Percentiles rank a stretch among this genome's conserved stretches.
Evolutionary conservation across 2,888 invertebrate species (phyloP).

Genomic region (Gibbula magus): DNA sequence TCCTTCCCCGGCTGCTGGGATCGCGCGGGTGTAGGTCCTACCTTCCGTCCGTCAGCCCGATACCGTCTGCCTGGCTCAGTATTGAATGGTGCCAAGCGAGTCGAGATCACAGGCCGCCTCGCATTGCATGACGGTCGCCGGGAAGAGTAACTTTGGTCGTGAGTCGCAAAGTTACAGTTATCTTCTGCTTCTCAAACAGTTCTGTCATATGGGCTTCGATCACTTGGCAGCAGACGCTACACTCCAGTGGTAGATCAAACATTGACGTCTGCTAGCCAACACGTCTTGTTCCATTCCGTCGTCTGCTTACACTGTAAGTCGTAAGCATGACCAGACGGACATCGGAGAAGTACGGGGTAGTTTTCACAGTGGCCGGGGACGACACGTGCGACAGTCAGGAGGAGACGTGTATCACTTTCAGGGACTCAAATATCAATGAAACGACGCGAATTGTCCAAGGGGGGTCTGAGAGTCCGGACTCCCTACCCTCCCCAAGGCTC

Average conservation of each 20-base stretch:
- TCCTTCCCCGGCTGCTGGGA: background rate
- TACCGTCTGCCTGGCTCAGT: background rate
- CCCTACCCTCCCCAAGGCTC: background rate
- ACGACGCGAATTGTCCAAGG: background rate
- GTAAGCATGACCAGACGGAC: background rate
- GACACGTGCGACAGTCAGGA: constrained; percentile 20
- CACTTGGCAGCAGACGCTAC: background rate
- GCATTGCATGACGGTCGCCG: constrained; percentile 11
- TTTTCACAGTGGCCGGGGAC: background rate
- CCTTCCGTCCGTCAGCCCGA: background rate
- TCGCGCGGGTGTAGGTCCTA: constrained; percentile 3
- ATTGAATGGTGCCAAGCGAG: constrained; percentile 8
- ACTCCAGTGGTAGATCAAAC: background rate
- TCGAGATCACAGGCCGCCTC: background rate
- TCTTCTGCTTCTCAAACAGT: constrained; percentile 12
- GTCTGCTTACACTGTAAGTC: background rate
- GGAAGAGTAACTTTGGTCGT: constrained; percentile 10
- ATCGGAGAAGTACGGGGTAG: constrained; percentile 21
- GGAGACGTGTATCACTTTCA: background rate
- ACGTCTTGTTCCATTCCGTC: background rate
- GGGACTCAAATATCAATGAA: background rate
- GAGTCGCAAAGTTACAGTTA: constrained; percentile 13
- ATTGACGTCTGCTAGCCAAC: constrained; percentile 15
- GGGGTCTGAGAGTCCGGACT: constrained; percentile 6
- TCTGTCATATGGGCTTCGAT: constrained; percentile 13